Evolutionary conservation across 2,888 invertebrate species (phyloP), one percentile per base, ranked within the genome.

Genomic region (Brenthis ino): DNA sequence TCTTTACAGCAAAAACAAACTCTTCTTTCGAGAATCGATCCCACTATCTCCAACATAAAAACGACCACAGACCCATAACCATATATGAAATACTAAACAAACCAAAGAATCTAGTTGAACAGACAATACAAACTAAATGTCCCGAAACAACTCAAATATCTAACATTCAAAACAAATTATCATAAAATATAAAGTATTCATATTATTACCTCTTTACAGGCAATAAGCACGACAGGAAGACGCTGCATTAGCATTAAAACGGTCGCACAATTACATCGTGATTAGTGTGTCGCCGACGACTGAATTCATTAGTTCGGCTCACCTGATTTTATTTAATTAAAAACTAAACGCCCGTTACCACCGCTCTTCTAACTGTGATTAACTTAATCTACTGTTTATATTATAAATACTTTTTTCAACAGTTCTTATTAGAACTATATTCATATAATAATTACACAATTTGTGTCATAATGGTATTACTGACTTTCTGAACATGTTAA

Each of bases 221-320:
- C n/a, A 60, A 48, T 50, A 33, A 60, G 53, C 63, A 57, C 69
- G 76, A 76, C 81, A 82, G 80, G 80, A 81, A 79, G 79, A 75
- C 76, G 75, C 60, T 70, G 72, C 78, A 84, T 85, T 85, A 82
- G 80, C 84, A 82, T 92, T 89, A 89, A 90, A 92, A 91, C 91
- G 91, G 90, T 90, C 91, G 80, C 89, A 91, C 89, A 89, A 89
- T 91, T 89, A 91, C 85, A 81, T 81, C 76, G 87, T 87, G 87
- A 89, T 89, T 88, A 88, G 85, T 89, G 85, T 89, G 91, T 90
- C 91, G 89, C 85, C 84, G 85, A 81, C 85, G 83, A 82, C 83
- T 89, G 93, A 89, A 93, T 93, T 90, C 88, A 93, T 93, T 92
- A 93, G 92, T 93, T 93, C 92, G 87, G 92, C 91, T 91, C 86